Conservation (phyloP, 2,888 invertebrate genomes). For the Caradrina kadenii region DNA sequence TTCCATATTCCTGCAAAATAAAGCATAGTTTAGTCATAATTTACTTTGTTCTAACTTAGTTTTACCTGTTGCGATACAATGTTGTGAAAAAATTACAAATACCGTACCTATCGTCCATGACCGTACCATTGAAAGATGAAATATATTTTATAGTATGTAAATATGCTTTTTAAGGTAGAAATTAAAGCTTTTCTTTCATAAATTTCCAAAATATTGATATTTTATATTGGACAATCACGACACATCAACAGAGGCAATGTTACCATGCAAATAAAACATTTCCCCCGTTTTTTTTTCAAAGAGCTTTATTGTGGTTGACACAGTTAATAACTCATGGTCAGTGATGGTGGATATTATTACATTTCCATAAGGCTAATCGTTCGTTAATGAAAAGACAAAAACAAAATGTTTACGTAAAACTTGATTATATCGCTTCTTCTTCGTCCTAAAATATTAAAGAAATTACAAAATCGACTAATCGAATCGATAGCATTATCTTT, state of each 20-base stretch:
- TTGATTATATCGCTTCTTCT: neutral
- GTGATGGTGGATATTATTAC: neutral
- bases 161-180: constrained; percentile 75
- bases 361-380: neutral
- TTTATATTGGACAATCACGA: constrained; percentile 88
- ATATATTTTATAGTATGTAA: constrained; percentile 78
- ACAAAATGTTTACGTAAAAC: neutral
- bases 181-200: constrained; percentile 86
- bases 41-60: constrained; percentile 84
- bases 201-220: constrained; percentile 88
- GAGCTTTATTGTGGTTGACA: neutral
- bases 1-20: constrained; percentile 87
- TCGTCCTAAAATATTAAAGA: neutral
- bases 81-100: constrained; percentile 70
- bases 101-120: constrained; percentile 86
- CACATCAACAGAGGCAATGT: constrained; percentile 88
- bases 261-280: constrained; percentile 74
- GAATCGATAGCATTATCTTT: constrained; percentile 24
- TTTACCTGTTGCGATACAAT: constrained; percentile 84
- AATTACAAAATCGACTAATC: constrained; percentile 41
- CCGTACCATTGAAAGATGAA: constrained; percentile 79
- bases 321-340: neutral
- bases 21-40: constrained; percentile 79
- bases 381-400: neutral
- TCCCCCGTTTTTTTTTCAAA: constrained; percentile 58